Conservation (phyloP, 2,797 vertebrate genomes). For the Enteromius trimaculatus region DNA sequence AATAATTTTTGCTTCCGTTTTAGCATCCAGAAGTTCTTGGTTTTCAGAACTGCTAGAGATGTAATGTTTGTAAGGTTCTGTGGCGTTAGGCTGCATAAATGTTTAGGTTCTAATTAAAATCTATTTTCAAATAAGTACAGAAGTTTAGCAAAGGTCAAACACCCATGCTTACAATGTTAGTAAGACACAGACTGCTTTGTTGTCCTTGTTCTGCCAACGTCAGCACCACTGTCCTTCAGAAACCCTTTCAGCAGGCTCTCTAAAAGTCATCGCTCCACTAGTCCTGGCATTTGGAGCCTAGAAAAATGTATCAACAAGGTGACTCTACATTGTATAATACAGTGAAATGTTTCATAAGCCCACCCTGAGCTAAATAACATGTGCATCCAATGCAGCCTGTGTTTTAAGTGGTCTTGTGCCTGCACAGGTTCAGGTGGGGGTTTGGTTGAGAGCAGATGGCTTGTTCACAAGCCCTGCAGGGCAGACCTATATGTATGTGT, state of each 20-base stretch:
- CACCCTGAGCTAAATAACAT: neutral
- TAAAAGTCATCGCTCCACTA: conserved; percentile 35
- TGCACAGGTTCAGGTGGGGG: conserved; percentile 52
- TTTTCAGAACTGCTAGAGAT: neutral
- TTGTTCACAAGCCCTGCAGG: conserved; percentile 64
- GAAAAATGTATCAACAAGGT: conserved; percentile 24
- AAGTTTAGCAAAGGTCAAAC: conserved; percentile 27
- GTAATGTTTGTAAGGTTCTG: neutral
- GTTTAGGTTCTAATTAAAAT: neutral
- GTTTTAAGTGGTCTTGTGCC: conserved; percentile 29
- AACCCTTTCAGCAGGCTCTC: conserved; percentile 32
- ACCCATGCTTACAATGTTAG: conserved; percentile 10
- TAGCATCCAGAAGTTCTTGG: neutral
- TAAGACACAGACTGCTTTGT: conserved; percentile 55
- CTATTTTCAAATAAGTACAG: neutral
- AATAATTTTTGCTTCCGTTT: neutral
- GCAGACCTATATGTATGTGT: conserved; percentile 44
- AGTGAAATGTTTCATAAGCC: neutral
- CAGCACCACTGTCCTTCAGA: conserved; percentile 53
- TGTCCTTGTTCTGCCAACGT: conserved; percentile 33
- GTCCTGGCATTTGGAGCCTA: conserved; percentile 23
- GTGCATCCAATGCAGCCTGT: conserved; percentile 20
- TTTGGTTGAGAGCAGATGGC: conserved; percentile 70
- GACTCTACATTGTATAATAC: conserved; percentile 15
- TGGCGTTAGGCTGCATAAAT: neutral